Conservation (phyloP, 2,797 vertebrate genomes). For the Melanotaenia pygmaea region DNA sequence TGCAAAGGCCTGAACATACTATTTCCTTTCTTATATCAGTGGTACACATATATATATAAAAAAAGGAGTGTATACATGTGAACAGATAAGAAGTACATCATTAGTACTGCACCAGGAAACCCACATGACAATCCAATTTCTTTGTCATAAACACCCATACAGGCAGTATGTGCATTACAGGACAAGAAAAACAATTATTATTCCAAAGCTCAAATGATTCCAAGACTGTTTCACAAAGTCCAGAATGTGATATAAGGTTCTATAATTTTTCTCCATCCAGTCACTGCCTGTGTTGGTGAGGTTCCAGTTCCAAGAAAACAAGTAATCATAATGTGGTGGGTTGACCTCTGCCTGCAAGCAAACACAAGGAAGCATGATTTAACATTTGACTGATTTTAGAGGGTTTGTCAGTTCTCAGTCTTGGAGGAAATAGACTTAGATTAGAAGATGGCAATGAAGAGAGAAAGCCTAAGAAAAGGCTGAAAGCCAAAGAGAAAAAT, state of each 20-base stretch:
- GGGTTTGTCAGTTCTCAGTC: background rate
- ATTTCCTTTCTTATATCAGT: conserved; percentile 51
- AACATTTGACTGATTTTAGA: background rate
- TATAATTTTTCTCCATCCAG: conserved; percentile 22
- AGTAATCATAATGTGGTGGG: conserved; percentile 93
- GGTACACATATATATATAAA: conserved; percentile 52
- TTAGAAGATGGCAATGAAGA: background rate
- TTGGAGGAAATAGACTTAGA: background rate
- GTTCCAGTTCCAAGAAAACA: conserved; percentile 45
- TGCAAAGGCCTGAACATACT: conserved; percentile 55
- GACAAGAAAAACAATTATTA: conserved; percentile 8
- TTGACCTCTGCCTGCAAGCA: conserved; percentile 90
- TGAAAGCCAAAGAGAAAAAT: background rate
- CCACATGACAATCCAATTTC: conserved; percentile 41
- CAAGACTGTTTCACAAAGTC: conserved; percentile 29
- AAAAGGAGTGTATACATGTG: conserved; percentile 50
- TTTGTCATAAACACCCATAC: conserved; percentile 22
- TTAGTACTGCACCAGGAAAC: conserved; percentile 30
- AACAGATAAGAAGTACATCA: conserved; percentile 37
- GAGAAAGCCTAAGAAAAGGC: background rate
- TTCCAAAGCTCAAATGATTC: conserved; percentile 25
- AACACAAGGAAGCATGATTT: background rate
- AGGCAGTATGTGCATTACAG: conserved; percentile 56
- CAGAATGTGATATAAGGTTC: conserved; percentile 30
- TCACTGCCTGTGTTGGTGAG: conserved; percentile 24